Conservation (phyloP, 2,113 vertebrate genomes). For the Xenus cinereus region DNA sequence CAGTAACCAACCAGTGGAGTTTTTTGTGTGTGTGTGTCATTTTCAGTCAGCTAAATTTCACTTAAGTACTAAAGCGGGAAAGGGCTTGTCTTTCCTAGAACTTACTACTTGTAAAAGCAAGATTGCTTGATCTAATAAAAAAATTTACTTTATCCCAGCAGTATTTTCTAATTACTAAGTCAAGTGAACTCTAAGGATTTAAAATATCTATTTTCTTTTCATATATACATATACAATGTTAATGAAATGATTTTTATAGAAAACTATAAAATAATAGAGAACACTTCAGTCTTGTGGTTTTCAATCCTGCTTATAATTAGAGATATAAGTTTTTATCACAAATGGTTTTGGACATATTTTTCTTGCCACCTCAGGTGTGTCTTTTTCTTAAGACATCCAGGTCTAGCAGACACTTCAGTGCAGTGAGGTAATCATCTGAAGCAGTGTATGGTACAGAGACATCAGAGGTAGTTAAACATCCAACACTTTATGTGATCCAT, state of each 20-base stretch:
- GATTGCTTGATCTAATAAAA: neutral
- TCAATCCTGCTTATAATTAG: neutral
- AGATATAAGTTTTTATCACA: neutral
- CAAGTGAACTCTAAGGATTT: neutral
- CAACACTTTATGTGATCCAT: neutral
- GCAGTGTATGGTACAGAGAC: neutral
- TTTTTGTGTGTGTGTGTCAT: neutral
- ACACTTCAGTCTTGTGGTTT: neutral
- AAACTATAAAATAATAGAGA: neutral
- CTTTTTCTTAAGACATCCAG: neutral
- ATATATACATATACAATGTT: neutral
- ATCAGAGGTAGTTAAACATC: neutral
- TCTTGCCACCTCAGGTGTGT: neutral
- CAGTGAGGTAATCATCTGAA: neutral
- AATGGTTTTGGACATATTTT: neutral
- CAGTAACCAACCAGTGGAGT: neutral
- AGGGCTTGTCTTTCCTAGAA: neutral
- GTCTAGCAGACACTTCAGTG: neutral
- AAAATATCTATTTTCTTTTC: neutral
- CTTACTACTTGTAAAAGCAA: neutral
- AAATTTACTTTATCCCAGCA: neutral
- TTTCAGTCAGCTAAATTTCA: neutral
- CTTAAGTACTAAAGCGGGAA: rapidly evolving
- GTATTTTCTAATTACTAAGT: neutral
- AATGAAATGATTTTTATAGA: rapidly evolving